A percentile compares a stretch with the other conserved stretches of the same genome.
phyloP scores from a whole-genome alignment of 2,888 invertebrate species.

The Drosophila mettleri region DNA sequence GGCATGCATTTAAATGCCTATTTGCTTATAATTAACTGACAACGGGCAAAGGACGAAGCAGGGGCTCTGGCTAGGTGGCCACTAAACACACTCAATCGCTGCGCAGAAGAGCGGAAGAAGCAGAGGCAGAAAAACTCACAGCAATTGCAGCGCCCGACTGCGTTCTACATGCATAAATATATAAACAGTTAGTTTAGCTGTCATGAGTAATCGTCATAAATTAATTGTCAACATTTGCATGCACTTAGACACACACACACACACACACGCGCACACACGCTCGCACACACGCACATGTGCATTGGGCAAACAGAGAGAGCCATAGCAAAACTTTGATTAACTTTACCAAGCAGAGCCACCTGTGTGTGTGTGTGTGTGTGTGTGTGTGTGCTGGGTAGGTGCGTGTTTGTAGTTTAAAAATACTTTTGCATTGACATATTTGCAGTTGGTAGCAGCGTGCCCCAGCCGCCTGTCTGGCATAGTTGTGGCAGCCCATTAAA shows the following conservation, averaged over 20 bases:
- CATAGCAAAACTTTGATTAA: constrained; percentile 62
- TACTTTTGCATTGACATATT: constrained; percentile 78
- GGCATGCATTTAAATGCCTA: constrained; percentile 53
- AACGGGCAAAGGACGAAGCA: neutral
- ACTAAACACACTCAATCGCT: constrained; percentile 17
- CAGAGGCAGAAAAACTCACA: neutral
- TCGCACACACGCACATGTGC: constrained; percentile 39
- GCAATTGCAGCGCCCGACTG: constrained; percentile 32
- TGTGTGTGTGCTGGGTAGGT: constrained; percentile 9
- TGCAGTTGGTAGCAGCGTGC: constrained; percentile 26
- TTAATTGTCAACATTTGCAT: constrained; percentile 84
- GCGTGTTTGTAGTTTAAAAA: constrained; percentile 64
- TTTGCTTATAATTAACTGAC: constrained; percentile 68
- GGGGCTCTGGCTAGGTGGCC: constrained; percentile 3
- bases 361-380: neutral
- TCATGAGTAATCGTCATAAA: constrained; percentile 84
- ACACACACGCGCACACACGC: constrained; percentile 16
- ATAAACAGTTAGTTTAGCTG: constrained; percentile 79
- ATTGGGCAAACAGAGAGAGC: constrained; percentile 45
- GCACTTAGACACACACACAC: constrained; percentile 68
- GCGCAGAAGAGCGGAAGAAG: neutral
- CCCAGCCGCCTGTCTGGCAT: constrained; percentile 27
- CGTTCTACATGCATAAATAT: constrained; percentile 46
- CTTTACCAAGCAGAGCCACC: constrained; percentile 30
- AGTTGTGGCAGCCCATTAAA: constrained; percentile 40